phyloP scores from a whole-genome alignment of 2,888 invertebrate species.

The Gari tellinella region DNA sequence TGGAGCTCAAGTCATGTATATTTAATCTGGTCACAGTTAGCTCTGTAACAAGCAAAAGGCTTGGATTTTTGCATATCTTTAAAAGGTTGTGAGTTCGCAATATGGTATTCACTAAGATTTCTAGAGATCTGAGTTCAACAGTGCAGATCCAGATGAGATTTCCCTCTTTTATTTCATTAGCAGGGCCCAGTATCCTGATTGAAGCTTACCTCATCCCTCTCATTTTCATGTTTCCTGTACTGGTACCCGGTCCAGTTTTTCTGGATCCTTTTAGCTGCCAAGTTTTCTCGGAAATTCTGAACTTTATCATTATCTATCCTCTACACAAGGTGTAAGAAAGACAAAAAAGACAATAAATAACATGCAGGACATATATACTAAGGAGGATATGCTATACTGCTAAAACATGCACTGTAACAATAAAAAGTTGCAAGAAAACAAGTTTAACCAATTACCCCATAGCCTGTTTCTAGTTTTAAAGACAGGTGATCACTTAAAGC shows the following conservation, averaged over 20 bases:
- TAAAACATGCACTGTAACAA: background rate
- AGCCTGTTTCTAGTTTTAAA: too few relatives aligned
- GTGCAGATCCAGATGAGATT: too few relatives aligned
- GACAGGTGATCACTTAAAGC: too few relatives aligned
- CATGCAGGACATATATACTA: constrained; percentile 6
- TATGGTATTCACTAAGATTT: too few relatives aligned
- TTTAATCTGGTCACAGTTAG: too few relatives aligned
- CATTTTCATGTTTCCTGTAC: constrained; percentile 63
- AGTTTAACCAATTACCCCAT: too few relatives aligned
- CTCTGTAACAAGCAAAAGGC: too few relatives aligned
- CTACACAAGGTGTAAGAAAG: constrained; percentile 1
- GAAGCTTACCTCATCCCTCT: constrained; percentile 68
- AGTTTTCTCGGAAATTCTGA: constrained; percentile 70
- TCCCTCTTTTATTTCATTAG: background rate
- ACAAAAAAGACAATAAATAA: constrained; percentile 7
- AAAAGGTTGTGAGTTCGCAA: too few relatives aligned
- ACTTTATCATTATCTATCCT: constrained; percentile 51
- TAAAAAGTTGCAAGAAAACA: too few relatives aligned
- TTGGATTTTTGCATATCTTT: too few relatives aligned
- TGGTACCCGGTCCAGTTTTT: constrained; percentile 74
- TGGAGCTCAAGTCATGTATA: background rate
- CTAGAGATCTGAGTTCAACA: too few relatives aligned
- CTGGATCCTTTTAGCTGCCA: constrained; percentile 80
- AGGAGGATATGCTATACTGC: background rate
- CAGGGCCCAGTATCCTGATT: background rate